These are phyloP conservation scores for Meriones unguiculatus DNA, from an alignment of 2,113 vertebrate genomes.

Conservation along the genomic window DNA sequence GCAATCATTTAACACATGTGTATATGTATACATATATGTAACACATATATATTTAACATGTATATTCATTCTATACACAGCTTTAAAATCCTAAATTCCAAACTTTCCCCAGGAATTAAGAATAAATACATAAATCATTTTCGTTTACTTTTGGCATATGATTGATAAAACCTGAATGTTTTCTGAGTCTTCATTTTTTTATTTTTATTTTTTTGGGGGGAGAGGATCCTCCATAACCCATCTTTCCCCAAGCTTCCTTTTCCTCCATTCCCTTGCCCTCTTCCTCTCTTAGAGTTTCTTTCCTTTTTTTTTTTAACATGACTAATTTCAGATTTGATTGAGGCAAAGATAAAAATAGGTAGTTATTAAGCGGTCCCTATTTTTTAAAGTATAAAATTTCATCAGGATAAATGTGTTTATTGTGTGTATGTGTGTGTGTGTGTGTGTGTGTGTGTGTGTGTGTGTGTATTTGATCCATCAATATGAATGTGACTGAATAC, in stretches of 20 bases:
- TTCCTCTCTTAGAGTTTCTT: background rate
- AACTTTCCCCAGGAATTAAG: background rate
- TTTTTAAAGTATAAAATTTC: conserved; percentile 12
- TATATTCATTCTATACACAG: background rate
- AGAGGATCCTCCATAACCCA: background rate
- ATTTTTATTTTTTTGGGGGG: background rate
- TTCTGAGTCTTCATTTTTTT: conserved; percentile 5
- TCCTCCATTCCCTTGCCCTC: background rate
- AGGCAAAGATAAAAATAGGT: background rate
- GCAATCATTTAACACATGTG: background rate
- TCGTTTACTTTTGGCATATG: background rate
- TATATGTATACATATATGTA: background rate
- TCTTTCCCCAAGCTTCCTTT: background rate
- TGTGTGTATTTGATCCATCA: background rate
- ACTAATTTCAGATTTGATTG: background rate
- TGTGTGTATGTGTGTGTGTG: background rate
- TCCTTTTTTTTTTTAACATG: background rate
- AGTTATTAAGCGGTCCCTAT: background rate
- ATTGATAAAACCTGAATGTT: background rate
- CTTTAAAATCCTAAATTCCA: conserved; percentile 18
- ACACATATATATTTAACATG: background rate
- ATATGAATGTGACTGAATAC: background rate
- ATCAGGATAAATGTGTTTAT: background rate
- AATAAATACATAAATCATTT: conserved; percentile 8
- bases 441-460: background rate